These are phyloP conservation scores for Adelphocoris suturalis DNA, from an alignment of 2,888 invertebrate genomes.

Conservation along the genomic window DNA sequence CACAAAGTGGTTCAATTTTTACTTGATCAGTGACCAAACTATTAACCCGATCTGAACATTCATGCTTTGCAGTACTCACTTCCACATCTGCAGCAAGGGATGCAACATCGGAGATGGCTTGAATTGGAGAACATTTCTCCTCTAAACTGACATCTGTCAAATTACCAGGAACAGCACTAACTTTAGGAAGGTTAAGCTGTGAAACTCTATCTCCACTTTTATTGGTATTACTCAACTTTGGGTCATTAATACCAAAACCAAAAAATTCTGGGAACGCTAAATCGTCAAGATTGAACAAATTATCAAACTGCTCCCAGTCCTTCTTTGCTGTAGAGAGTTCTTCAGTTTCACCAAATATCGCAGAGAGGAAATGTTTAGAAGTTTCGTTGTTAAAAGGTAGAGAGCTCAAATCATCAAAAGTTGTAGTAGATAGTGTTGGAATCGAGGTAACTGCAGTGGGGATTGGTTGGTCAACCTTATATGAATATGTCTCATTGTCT, in stretches of 20 bases:
- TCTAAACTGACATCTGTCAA: background rate
- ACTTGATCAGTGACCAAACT: background rate
- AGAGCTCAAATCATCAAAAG: background rate
- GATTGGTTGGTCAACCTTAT: background rate
- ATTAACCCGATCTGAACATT: background rate
- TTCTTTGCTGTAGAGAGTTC: slow-evolving; percentile 24
- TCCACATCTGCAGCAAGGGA: background rate
- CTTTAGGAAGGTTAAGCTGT: background rate
- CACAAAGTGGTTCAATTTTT: background rate
- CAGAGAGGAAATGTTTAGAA: slow-evolving; percentile 20
- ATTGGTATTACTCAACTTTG: background rate
- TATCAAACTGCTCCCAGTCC: slow-evolving; percentile 28
- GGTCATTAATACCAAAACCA: background rate
- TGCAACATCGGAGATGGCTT: background rate
- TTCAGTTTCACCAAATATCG: slow-evolving; percentile 39
- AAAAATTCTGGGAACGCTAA: slow-evolving; percentile 43
- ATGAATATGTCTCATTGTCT: background rate
- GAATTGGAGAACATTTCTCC: background rate
- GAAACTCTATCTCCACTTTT: background rate
- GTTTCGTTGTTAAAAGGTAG: slow-evolving; percentile 29
- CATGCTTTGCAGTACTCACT: background rate
- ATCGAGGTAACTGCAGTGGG: background rate
- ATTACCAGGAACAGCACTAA: background rate
- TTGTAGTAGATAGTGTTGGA: background rate
- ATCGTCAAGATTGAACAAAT: slow-evolving; percentile 22